Percentiles rank a stretch among this genome's conserved stretches.
Evolutionary conservation across 2,888 invertebrate species (phyloP).

Genomic region (Alcis repandata): DNA sequence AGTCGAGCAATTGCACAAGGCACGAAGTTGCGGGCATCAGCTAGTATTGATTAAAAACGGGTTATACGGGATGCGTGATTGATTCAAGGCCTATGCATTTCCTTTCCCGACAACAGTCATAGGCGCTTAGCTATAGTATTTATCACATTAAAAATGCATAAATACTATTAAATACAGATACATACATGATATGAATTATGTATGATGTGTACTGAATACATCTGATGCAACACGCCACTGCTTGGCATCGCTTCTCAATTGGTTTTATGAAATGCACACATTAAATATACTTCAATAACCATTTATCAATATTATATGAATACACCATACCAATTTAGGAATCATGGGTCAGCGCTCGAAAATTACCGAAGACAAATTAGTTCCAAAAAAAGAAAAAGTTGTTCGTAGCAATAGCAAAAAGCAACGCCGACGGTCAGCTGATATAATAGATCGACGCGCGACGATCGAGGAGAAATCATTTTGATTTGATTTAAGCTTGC

Average conservation of each 20-base stretch:
- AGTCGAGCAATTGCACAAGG: no score
- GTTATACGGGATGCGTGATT: no score
- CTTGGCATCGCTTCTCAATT: slow-evolving; percentile 6
- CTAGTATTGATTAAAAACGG: no score
- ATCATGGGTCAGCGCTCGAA: no score
- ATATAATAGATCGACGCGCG: neutral
- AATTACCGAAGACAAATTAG: neutral
- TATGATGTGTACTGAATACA: neutral
- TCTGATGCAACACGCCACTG: slow-evolving; percentile 3
- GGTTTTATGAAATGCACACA: neutral
- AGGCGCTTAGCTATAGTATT: no score
- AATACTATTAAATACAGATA: neutral
- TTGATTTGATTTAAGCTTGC: no score
- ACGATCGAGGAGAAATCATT: neutral
- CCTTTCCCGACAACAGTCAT: no score
- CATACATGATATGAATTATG: neutral
- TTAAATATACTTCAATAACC: neutral
- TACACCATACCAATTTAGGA: no score
- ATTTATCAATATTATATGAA: no score
- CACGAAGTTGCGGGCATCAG: no score
- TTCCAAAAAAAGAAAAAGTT: neutral
- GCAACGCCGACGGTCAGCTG: neutral
- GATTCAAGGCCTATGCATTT: no score
- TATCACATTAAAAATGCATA: neutral
- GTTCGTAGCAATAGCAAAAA: neutral